These are phyloP conservation scores for Catharus bicknelli DNA, from an alignment of 2,113 vertebrate genomes.

Conservation along the genomic window DNA sequence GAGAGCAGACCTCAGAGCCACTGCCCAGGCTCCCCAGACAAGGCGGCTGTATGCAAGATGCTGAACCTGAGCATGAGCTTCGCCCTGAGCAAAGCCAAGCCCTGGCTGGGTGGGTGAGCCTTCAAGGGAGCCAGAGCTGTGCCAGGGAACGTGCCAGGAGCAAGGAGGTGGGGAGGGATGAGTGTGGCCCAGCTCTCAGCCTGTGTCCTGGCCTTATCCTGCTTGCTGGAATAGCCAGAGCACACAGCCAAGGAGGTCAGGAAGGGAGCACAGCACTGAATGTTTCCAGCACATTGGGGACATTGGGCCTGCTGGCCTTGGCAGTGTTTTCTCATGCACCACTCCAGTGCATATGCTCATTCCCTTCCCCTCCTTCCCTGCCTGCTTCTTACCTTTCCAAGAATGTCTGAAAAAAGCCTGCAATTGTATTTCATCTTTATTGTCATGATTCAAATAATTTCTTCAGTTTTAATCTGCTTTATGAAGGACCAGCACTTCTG, in stretches of 20 bases:
- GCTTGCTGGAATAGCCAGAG: slow-evolving; percentile 30
- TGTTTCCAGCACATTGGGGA: slow-evolving; percentile 15
- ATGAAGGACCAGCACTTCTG: background rate
- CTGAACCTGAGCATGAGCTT: background rate
- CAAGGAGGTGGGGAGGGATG: background rate
- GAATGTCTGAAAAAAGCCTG: background rate
- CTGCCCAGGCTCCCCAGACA: background rate
- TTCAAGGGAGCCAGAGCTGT: background rate
- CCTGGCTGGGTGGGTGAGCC: background rate
- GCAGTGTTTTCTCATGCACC: slow-evolving; percentile 14
- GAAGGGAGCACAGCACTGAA: background rate
- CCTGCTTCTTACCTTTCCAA: background rate
- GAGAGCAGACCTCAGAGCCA: too few relatives aligned
- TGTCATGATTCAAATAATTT: background rate
- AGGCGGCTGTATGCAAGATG: background rate
- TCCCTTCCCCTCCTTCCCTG: background rate
- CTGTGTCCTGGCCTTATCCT: background rate
- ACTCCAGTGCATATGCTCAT: background rate
- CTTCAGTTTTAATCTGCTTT: background rate
- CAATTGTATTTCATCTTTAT: background rate
- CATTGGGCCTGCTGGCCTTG: slow-evolving; percentile 28
- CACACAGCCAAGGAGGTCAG: background rate
- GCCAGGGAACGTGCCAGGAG: background rate
- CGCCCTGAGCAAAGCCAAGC: background rate
- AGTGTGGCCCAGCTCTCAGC: background rate